A percentile compares a stretch with the other conserved stretches of the same genome.
Conservation (phyloP, 2,113 vertebrate species). For the Catharus minimus region DNA sequence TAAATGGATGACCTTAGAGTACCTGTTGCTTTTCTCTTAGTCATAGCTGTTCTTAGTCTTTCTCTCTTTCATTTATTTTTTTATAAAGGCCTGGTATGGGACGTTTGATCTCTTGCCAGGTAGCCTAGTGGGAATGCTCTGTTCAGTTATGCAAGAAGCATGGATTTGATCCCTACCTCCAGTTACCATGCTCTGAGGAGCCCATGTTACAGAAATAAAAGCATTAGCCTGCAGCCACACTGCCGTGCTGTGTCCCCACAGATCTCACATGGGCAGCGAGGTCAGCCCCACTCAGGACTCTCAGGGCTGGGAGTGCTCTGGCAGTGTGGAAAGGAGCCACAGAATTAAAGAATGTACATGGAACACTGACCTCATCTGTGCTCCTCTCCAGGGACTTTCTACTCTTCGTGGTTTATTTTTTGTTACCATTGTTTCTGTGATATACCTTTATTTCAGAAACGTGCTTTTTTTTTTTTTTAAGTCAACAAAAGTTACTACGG, state of each 20-base stretch:
- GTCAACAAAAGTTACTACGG: neutral
- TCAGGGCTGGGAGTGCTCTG: neutral
- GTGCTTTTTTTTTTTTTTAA: neutral
- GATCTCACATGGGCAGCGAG: neutral
- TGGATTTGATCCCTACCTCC: conserved; percentile 25
- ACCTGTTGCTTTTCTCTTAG: neutral
- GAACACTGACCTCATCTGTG: neutral
- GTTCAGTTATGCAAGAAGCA: neutral
- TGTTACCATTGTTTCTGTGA: neutral
- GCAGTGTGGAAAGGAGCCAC: neutral
- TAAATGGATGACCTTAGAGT: neutral
- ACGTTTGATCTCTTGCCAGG: conserved; percentile 39
- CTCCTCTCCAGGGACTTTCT: neutral
- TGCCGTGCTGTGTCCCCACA: neutral
- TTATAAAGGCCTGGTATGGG: neutral
- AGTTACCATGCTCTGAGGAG: neutral
- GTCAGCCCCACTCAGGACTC: neutral
- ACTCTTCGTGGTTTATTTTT: neutral
- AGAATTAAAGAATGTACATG: neutral
- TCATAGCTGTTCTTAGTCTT: neutral
- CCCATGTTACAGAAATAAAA: conserved; percentile 1
- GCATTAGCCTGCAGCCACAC: conserved; percentile 30
- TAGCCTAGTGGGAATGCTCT: neutral
- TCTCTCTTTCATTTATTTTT: neutral
- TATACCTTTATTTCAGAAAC: neutral